Evolutionary conservation across 35 echinoderm and acorn worm genomes (phyloP).

Genomic region (Nesometra sesokonis): DNA sequence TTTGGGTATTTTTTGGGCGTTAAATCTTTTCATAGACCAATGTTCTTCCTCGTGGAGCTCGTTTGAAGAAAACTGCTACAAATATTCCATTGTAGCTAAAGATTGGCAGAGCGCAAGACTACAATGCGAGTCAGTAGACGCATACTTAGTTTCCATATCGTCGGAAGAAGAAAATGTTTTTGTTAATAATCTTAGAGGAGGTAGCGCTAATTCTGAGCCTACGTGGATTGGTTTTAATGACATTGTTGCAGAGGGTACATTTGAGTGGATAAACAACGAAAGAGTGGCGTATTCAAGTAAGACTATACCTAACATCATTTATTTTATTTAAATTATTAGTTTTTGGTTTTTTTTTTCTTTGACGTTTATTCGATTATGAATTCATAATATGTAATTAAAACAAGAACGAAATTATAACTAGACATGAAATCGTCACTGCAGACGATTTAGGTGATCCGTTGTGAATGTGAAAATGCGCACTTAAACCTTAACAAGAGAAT

Average conservation of each 20-base stretch:
- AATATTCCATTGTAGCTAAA: not conserved
- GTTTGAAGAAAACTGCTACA: not conserved
- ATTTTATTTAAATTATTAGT: no score
- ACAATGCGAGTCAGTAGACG: not conserved
- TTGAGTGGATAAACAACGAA: not conserved
- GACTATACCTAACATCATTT: no score
- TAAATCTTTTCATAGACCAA: no score
- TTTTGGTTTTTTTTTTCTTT: no score
- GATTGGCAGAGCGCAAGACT: not conserved
- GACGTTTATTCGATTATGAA: no score
- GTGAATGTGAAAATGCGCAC: no score
- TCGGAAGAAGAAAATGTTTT: not conserved
- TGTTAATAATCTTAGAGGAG: not conserved
- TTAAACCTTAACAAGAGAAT: no score
- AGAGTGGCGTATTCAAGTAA: not conserved
- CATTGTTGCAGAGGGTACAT: not conserved
- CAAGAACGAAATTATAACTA: no score
- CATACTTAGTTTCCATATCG: not conserved
- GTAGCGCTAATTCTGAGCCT: not conserved
- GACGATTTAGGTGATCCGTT: no score
- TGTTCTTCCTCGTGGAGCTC: not conserved
- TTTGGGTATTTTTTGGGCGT: no score
- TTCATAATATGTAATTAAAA: no score
- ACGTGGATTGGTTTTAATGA: not conserved
- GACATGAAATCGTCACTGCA: no score